Percentiles rank a stretch among this genome's conserved stretches.
phyloP scores from a whole-genome alignment of 2,797 vertebrate species.

The Gymnopithys bicolor region DNA sequence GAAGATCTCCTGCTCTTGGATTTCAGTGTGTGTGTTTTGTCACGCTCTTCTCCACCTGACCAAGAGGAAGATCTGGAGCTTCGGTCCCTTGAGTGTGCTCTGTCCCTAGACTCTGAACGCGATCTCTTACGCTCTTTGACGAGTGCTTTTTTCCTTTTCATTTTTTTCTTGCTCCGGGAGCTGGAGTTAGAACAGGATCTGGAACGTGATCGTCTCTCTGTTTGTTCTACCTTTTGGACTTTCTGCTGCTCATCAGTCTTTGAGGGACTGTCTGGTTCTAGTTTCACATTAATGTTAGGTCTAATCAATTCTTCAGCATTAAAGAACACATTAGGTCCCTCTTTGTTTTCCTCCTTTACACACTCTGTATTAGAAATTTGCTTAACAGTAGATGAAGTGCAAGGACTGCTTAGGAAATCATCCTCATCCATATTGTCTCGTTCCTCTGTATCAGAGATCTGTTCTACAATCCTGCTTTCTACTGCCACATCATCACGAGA shows the following conservation, averaged over 20 bases:
- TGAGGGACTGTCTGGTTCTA: slow-evolving; percentile 45
- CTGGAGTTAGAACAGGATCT: slow-evolving; percentile 74
- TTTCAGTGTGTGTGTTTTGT: slow-evolving; percentile 43
- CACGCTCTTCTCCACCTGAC: slow-evolving; percentile 65
- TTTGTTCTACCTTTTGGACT: slow-evolving; percentile 25
- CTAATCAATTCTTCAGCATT: slow-evolving; percentile 59
- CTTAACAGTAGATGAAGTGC: background rate
- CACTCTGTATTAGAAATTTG: background rate
- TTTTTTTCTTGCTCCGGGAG: slow-evolving; percentile 70
- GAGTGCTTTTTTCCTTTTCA: slow-evolving; percentile 57
- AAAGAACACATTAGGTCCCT: slow-evolving; percentile 65
- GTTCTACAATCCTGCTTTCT: slow-evolving; percentile 60
- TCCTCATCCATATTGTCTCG: slow-evolving; percentile 30
- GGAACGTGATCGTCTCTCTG: slow-evolving; percentile 66
- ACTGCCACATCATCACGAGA: background rate
- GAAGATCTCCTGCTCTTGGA: slow-evolving; percentile 67
- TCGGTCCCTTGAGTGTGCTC: slow-evolving; percentile 68
- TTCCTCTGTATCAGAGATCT: slow-evolving; percentile 63
- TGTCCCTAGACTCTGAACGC: slow-evolving; percentile 61
- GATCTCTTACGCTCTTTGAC: slow-evolving; percentile 48
- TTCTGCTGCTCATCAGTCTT: slow-evolving; percentile 32
- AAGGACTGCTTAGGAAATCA: background rate
- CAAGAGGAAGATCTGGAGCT: slow-evolving; percentile 73
- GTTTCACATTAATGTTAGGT: slow-evolving; percentile 63
- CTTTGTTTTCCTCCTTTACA: slow-evolving; percentile 54